phyloP scores from a whole-genome alignment of 1,140 invertebrate species.

The Polypedilum vanderplanki region DNA sequence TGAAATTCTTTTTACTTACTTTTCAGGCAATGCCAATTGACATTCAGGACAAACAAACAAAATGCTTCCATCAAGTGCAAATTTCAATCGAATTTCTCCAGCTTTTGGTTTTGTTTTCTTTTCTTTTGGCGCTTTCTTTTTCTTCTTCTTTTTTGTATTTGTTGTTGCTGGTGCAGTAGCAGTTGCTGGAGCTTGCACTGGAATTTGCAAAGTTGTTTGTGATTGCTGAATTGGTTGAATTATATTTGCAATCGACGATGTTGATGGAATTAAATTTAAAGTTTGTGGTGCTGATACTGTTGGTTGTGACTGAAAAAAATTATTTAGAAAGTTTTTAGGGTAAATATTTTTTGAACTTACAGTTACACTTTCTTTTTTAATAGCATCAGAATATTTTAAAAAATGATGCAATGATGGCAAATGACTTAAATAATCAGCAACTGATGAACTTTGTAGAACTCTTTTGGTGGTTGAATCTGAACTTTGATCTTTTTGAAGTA shows the following conservation, averaged over 20 bases:
- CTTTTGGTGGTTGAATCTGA: neutral
- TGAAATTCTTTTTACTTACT: neutral
- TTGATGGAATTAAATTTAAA: conserved; percentile 34
- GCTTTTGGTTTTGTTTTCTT: conserved; percentile 74
- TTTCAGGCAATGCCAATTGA: conserved; percentile 75
- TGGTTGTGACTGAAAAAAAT: conserved; percentile 39
- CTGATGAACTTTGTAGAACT: conserved; percentile 43
- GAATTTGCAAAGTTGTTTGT: conserved; percentile 29
- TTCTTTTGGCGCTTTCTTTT: conserved; percentile 70
- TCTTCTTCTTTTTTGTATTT: conserved; percentile 67
- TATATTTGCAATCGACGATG: conserved; percentile 40
- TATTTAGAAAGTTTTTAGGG: neutral
- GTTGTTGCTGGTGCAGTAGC: conserved; percentile 38
- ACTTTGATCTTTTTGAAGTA: conserved; percentile 33
- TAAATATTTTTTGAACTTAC: neutral
- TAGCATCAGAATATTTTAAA: conserved; percentile 63
- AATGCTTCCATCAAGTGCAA: conserved; percentile 72
- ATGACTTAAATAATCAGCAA: conserved; percentile 73
- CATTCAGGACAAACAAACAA: conserved; percentile 80
- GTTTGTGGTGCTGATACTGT: conserved; percentile 38
- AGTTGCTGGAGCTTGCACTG: conserved; percentile 36
- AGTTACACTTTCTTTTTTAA: conserved; percentile 55
- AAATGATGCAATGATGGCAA: conserved; percentile 71
- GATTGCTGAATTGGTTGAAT: conserved; percentile 38
- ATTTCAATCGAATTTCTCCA: conserved; percentile 71